Percentiles rank a stretch among this genome's conserved stretches.
These are phyloP conservation scores for Hemichromis elongatus DNA, from an alignment of 2,113 vertebrate species.

Conservation along the genomic window DNA sequence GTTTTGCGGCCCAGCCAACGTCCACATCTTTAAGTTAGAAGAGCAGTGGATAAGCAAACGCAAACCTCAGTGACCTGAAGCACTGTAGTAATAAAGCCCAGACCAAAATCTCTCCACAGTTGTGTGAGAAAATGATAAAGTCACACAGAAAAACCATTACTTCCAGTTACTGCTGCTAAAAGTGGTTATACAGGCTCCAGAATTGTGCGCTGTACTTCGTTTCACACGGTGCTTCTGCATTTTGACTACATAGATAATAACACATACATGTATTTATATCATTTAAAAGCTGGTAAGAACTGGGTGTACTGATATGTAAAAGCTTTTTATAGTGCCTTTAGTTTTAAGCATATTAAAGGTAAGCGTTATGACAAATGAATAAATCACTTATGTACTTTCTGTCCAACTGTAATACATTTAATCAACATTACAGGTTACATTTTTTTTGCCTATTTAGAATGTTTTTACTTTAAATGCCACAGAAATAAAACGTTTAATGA, in stretches of 20 bases:
- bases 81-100: neutral
- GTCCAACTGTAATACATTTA: neutral
- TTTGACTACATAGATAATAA: neutral
- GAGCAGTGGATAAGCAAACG: neutral
- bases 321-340: neutral
- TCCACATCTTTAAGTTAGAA: neutral
- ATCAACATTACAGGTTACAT: neutral
- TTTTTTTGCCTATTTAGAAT: neutral
- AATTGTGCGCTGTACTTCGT: accelerated
- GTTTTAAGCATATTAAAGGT: neutral
- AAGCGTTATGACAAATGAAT: neutral
- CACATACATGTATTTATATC: neutral
- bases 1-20: neutral
- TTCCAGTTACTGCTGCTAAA: neutral
- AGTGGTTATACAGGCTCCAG: neutral
- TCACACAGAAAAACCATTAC: neutral
- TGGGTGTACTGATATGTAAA: neutral
- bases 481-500: neutral
- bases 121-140: neutral
- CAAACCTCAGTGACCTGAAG: neutral
- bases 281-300: neutral
- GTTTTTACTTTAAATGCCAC: neutral
- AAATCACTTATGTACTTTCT: neutral
- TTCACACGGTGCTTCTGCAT: neutral
- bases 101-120: neutral